These are phyloP conservation scores for Agonopterix heracliana DNA, from an alignment of 2,888 invertebrate genomes.

Conservation along the genomic window DNA sequence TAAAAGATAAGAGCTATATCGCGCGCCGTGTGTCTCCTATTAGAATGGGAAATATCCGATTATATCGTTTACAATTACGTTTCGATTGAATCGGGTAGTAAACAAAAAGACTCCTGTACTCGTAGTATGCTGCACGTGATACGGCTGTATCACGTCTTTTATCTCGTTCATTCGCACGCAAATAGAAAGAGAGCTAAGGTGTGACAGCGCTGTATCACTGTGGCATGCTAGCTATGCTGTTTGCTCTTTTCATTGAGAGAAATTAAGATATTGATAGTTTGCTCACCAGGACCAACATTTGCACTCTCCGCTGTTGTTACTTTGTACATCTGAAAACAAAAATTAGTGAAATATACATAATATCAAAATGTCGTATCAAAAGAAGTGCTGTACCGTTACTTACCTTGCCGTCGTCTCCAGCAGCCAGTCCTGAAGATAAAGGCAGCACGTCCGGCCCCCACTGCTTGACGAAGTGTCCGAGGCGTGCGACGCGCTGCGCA, in stretches of 20 bases:
- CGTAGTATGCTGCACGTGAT: too few relatives aligned
- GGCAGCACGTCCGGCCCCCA: slow-evolving; percentile 80
- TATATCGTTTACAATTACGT: too few relatives aligned
- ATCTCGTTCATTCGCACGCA: too few relatives aligned
- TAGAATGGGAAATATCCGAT: too few relatives aligned
- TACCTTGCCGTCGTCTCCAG: slow-evolving; percentile 65
- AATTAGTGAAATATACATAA: not conserved
- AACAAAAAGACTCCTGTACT: too few relatives aligned
- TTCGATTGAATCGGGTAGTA: too few relatives aligned
- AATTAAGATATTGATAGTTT: not conserved
- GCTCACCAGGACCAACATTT: slow-evolving; percentile 40
- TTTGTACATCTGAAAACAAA: slow-evolving; percentile 52
- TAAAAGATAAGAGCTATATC: too few relatives aligned
- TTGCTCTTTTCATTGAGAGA: not conserved
- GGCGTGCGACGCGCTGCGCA: slow-evolving; percentile 80
- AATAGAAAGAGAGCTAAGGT: too few relatives aligned
- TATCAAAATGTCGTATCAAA: not conserved
- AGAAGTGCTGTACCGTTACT: not conserved
- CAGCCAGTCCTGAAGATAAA: slow-evolving; percentile 55
- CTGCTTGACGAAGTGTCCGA: slow-evolving; percentile 80
- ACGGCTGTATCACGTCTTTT: too few relatives aligned
- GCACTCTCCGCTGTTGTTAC: slow-evolving; percentile 35
- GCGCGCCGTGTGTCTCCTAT: too few relatives aligned
- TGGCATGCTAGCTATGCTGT: too few relatives aligned
- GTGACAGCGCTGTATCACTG: too few relatives aligned